A percentile compares a stretch with the other conserved stretches of the same genome.
Conservation (phyloP, 2,888 invertebrate genomes). For the Crioceris asparagi region DNA sequence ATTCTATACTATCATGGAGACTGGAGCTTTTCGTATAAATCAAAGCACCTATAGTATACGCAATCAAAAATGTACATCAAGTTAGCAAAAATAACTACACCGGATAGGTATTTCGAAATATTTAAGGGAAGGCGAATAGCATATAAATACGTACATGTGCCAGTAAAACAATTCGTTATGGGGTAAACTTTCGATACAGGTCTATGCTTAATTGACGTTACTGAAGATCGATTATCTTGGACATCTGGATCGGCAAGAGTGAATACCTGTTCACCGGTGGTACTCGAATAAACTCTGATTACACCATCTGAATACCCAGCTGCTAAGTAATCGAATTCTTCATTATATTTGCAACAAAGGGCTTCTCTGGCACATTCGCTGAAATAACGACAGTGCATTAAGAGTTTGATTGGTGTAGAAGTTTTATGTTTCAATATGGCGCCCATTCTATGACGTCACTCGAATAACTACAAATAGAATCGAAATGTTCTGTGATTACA, state of each 20-base stretch:
- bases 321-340: slow-evolving; percentile 47
- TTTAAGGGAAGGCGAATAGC: no score
- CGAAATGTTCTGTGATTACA: slow-evolving; percentile 21
- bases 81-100: no score
- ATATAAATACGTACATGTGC: slow-evolving; percentile 46
- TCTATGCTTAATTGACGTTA: slow-evolving; percentile 51
- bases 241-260: slow-evolving; percentile 40
- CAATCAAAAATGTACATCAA: no score
- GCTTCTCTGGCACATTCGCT: slow-evolving; percentile 22
- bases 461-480: no score
- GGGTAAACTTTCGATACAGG: slow-evolving; percentile 49
- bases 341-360: slow-evolving; percentile 41
- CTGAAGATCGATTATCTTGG: slow-evolving; percentile 41
- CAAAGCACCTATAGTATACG: no score
- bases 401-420: no score
- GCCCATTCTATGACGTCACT: no score
- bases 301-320: slow-evolving; percentile 51
- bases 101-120: no score
- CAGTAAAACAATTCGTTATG: slow-evolving; percentile 45
- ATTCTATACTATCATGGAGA: no score
- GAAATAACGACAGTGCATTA: no score
- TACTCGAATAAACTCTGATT: slow-evolving; percentile 44
- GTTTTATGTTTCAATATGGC: no score
- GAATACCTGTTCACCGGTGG: slow-evolving; percentile 39
- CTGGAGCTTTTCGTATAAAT: no score